Evolutionary conservation across 2,888 invertebrate species (phyloP).

Genomic region (Chymomyza procnemis): DNA sequence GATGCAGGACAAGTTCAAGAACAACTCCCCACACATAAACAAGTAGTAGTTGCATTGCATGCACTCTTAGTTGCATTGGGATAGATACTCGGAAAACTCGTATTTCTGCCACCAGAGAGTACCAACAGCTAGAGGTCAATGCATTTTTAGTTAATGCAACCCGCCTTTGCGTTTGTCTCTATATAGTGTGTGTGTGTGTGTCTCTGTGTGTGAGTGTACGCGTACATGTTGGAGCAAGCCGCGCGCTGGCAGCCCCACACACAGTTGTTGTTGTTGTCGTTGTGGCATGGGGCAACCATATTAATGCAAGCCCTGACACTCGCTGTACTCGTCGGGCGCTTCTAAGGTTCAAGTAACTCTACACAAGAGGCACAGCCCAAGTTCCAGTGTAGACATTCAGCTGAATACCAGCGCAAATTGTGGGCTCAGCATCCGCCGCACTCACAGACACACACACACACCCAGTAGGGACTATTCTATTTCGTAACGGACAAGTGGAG

Average conservation of each 20-base stretch:
- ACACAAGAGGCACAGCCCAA: constrained; percentile 23
- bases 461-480: constrained; percentile 38
- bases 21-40: constrained; percentile 52
- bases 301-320: constrained; percentile 44
- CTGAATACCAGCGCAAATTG: constrained; percentile 15
- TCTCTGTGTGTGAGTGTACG: constrained; percentile 7
- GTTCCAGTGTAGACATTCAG: constrained; percentile 36
- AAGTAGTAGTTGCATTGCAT: background rate
- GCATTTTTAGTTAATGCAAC: constrained; percentile 68
- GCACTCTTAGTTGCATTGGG: constrained; percentile 46
- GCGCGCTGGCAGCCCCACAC: constrained; percentile 54
- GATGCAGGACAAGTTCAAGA: constrained; percentile 70
- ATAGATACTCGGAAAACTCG: constrained; percentile 70
- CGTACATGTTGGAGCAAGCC: constrained; percentile 28
- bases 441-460: constrained; percentile 8
- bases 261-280: constrained; percentile 28
- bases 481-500: constrained; percentile 54
- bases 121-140: constrained; percentile 62
- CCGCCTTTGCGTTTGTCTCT: constrained; percentile 17
- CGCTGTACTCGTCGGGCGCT: constrained; percentile 22
- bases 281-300: constrained; percentile 37
- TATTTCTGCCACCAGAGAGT: constrained; percentile 63
- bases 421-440: constrained; percentile 41
- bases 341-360: constrained; percentile 66
- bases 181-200: constrained; percentile 20